Conservation (phyloP, 1,140 invertebrate species). For the Trachymyrmex septentrionalis region DNA sequence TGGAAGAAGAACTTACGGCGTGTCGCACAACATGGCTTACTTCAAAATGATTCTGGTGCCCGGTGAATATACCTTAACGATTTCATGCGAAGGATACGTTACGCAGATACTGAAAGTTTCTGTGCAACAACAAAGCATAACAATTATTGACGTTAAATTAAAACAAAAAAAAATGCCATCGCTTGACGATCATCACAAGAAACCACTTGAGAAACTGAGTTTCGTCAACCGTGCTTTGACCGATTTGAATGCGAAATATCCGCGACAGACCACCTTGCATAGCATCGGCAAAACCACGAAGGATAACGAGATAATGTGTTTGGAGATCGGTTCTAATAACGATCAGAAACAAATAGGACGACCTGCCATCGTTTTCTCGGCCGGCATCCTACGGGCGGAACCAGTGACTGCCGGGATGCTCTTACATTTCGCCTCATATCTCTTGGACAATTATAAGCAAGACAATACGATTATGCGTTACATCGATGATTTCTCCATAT, state of each 20-base stretch:
- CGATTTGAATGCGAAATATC: slow-evolving; percentile 79
- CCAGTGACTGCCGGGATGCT: slow-evolving; percentile 81
- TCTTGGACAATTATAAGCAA: slow-evolving; percentile 78
- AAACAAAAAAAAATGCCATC: slow-evolving; percentile 22
- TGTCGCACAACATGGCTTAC: slow-evolving; percentile 89
- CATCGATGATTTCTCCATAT: slow-evolving; percentile 79
- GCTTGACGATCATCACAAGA: slow-evolving; percentile 16
- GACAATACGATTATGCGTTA: slow-evolving; percentile 73
- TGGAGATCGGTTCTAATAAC: slow-evolving; percentile 79
- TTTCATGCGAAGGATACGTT: slow-evolving; percentile 88
- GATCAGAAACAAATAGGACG: slow-evolving; percentile 66
- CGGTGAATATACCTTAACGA: slow-evolving; percentile 88
- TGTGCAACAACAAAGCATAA: slow-evolving; percentile 82
- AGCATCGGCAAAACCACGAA: slow-evolving; percentile 75
- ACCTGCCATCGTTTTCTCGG: slow-evolving; percentile 81
- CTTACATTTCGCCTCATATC: slow-evolving; percentile 77
- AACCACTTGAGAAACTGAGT: slow-evolving; percentile 39
- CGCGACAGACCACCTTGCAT: slow-evolving; percentile 79
- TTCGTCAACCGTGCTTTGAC: slow-evolving; percentile 74
- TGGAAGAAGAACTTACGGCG: slow-evolving; percentile 87
- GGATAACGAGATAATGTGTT: slow-evolving; percentile 75
- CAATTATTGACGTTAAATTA: slow-evolving; percentile 79
- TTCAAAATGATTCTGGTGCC: slow-evolving; percentile 90
- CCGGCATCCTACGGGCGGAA: slow-evolving; percentile 78
- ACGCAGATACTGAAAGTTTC: slow-evolving; percentile 83